phyloP scores from a whole-genome alignment of 2,888 invertebrate species.

The Apotomis turbidana region DNA sequence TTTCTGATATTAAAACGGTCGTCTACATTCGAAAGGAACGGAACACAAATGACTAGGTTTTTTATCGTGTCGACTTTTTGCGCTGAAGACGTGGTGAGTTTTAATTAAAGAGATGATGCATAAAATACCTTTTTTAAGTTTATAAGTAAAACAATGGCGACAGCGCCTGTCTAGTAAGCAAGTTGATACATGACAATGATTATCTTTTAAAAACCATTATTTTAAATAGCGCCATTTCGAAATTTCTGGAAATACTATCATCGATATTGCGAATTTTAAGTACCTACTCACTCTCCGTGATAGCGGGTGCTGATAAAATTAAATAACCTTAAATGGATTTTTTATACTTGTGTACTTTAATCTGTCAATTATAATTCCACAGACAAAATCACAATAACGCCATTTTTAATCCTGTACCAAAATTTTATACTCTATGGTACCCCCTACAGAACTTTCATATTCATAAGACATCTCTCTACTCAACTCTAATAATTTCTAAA shows the following conservation, averaged over 20 bases:
- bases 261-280: background rate
- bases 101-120: constrained; percentile 37
- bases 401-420: no score
- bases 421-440: no score
- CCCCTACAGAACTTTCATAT: no score
- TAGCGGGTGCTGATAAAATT: no score
- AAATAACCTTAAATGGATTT: no score
- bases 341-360: no score
- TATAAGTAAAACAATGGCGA: background rate
- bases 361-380: no score
- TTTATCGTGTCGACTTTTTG: constrained; percentile 56
- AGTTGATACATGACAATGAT: constrained; percentile 5
- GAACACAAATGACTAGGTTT: constrained; percentile 64
- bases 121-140: constrained; percentile 19
- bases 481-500: no score
- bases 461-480: no score
- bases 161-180: constrained; percentile 1
- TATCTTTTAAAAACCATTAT: constrained; percentile 8
- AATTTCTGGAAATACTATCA: background rate
- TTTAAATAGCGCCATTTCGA: constrained; percentile 2
- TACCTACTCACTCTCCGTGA: background rate
- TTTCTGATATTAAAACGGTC: constrained; percentile 74
- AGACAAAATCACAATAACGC: no score
- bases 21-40: constrained; percentile 64
- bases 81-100: constrained; percentile 30